Evolutionary conservation across 2,797 vertebrate genomes (phyloP).

Genomic region (Molothrus aeneus): DNA sequence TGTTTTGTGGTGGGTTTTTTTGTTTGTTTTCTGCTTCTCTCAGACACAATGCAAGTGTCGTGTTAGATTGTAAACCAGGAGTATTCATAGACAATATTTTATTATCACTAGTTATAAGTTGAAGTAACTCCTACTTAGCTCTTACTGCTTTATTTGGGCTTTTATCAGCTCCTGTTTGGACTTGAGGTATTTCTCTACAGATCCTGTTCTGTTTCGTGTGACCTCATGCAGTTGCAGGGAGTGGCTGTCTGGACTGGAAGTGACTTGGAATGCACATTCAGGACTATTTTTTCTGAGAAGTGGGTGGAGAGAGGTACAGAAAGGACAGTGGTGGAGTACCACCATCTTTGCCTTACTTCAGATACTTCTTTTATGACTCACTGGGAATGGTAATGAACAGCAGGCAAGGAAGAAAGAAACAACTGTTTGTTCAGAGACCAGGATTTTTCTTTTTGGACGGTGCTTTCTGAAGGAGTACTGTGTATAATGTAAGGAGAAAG

Average conservation of each 20-base stretch:
- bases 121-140: neutral
- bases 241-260: conserved; percentile 58
- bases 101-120: neutral
- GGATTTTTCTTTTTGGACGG: neutral
- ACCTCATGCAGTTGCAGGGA: conserved; percentile 64
- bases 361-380: conserved; percentile 74
- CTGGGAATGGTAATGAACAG: conserved; percentile 65
- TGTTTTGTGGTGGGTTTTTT: neutral
- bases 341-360: conserved; percentile 42
- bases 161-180: neutral
- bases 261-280: conserved; percentile 33
- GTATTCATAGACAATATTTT: neutral
- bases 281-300: conserved; percentile 39
- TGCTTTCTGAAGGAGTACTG: neutral
- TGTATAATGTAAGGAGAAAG: neutral
- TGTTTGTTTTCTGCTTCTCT: neutral
- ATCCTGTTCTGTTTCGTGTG: conserved; percentile 23
- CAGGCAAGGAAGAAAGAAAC: conserved; percentile 22
- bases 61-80: neutral
- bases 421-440: neutral
- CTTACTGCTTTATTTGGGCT: neutral
- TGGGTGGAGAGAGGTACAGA: neutral
- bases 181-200: neutral
- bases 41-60: fast-evolving
- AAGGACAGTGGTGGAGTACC: neutral